A percentile compares a stretch with the other conserved stretches of the same genome.
Conservation (phyloP, 2,888 invertebrate species). For the Ichneumoninae sp. region DNA sequence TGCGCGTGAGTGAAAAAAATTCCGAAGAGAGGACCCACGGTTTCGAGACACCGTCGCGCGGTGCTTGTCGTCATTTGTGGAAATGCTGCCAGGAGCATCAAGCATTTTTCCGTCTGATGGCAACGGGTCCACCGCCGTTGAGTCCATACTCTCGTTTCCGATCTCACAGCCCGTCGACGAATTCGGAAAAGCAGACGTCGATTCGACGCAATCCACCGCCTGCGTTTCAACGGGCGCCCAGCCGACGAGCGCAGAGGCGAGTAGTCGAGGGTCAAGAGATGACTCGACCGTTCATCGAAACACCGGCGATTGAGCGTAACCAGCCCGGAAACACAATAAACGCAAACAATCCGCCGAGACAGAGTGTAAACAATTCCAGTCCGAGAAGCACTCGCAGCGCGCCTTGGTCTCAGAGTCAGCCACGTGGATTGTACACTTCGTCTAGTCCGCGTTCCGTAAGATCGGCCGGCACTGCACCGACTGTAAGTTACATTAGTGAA, state of each 20-base stretch:
- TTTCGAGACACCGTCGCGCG: slow-evolving; percentile 95
- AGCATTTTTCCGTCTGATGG: slow-evolving; percentile 95
- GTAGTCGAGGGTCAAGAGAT: slow-evolving; percentile 87
- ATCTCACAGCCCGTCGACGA: slow-evolving; percentile 81
- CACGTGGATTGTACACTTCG: slow-evolving; percentile 91
- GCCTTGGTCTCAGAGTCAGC: slow-evolving; percentile 90
- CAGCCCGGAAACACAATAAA: slow-evolving; percentile 70
- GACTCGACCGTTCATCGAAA: slow-evolving; percentile 82
- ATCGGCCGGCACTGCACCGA: slow-evolving; percentile 86
- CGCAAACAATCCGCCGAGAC: slow-evolving; percentile 73
- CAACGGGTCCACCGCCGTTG: slow-evolving; percentile 85
- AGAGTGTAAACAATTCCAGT: slow-evolving; percentile 77
- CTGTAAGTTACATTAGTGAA: slow-evolving; percentile 75
- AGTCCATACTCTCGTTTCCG: slow-evolving; percentile 83
- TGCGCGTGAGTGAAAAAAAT: slow-evolving; percentile 97
- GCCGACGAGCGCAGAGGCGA: slow-evolving; percentile 90
- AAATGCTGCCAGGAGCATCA: slow-evolving; percentile 98
- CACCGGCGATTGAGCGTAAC: slow-evolving; percentile 73
- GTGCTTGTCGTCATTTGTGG: slow-evolving; percentile 98
- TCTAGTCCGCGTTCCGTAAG: slow-evolving; percentile 93
- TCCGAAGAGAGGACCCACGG: slow-evolving; percentile 98
- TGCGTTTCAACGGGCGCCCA: slow-evolving; percentile 91
- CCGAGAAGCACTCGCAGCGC: slow-evolving; percentile 94
- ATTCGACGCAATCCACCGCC: slow-evolving; percentile 87
- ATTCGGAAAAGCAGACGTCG: slow-evolving; percentile 81